Conservation (phyloP, 2,113 vertebrate genomes). For the Platycercus adscitus region DNA sequence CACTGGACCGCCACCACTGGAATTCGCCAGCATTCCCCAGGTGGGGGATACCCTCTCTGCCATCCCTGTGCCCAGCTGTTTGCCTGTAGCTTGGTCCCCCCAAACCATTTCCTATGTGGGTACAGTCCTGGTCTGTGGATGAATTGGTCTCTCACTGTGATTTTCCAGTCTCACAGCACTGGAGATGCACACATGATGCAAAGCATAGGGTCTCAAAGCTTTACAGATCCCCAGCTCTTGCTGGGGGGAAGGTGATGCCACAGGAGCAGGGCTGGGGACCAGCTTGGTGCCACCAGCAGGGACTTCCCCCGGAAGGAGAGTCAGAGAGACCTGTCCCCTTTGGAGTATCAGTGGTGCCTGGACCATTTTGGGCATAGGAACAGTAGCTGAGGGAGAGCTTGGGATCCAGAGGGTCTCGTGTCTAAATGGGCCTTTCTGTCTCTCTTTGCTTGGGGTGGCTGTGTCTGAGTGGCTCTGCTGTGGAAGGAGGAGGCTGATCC, state of each 20-base stretch:
- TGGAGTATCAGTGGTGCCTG: background rate
- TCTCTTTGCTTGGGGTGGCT: background rate
- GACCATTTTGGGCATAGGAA: background rate
- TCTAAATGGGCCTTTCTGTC: background rate
- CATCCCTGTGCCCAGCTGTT: background rate
- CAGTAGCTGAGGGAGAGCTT: background rate
- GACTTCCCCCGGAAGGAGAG: background rate
- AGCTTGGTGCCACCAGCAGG: background rate
- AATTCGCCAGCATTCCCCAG: background rate
- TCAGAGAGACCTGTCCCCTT: background rate
- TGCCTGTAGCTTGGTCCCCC: fast-evolving
- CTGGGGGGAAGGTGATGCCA: background rate
- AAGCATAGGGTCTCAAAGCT: background rate
- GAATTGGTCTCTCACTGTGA: background rate
- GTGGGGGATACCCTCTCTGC: background rate
- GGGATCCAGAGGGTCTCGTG: background rate
- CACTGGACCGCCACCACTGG: background rate
- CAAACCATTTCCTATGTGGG: fast-evolving
- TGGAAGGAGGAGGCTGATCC: background rate
- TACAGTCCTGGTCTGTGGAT: fast-evolving
- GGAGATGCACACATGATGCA: background rate
- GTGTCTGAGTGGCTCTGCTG: background rate
- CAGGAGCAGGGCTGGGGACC: background rate
- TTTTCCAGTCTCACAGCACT: background rate
- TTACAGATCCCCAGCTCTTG: background rate